phyloP scores from a whole-genome alignment of 2,888 invertebrate genomes.

The Torymus texanus region DNA sequence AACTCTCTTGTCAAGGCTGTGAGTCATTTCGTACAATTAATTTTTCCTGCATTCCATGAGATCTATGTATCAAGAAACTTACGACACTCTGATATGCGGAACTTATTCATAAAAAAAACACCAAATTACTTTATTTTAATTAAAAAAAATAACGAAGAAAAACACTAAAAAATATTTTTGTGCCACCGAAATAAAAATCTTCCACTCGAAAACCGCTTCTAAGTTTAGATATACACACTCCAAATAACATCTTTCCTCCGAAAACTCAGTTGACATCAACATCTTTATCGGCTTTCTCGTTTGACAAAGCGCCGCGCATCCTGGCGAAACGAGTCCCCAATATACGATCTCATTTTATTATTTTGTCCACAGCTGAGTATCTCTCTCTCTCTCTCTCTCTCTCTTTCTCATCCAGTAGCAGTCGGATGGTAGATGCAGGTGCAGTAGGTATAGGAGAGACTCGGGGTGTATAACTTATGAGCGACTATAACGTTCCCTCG shows the following conservation, averaged over 20 bases:
- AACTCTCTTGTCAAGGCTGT: conserved; percentile 26
- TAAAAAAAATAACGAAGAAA: too few species aligned
- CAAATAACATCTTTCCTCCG: too few species aligned
- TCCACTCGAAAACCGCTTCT: too few species aligned
- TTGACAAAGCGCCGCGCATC: conserved; percentile 31
- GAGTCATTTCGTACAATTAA: too few species aligned
- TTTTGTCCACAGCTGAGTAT: conserved; percentile 26
- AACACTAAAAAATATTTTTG: too few species aligned
- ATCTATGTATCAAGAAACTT: neutral
- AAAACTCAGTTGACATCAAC: neutral
- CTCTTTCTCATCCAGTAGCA: neutral
- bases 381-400: too few species aligned
- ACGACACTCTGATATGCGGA: too few species aligned
- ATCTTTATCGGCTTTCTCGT: conserved; percentile 4
- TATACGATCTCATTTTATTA: conserved; percentile 41
- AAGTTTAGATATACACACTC: too few species aligned
- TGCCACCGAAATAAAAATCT: too few species aligned
- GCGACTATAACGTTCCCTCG: conserved; percentile 59
- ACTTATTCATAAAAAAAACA: too few species aligned
- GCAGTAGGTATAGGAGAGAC: neutral
- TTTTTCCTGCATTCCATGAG: too few species aligned
- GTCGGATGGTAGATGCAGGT: conserved; percentile 24
- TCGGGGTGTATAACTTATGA: conserved; percentile 53
- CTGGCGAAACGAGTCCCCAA: conserved; percentile 20
- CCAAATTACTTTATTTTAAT: too few species aligned